Evolutionary conservation across 2,797 vertebrate genomes (phyloP).

Genomic region (Manis crassicaudata): DNA sequence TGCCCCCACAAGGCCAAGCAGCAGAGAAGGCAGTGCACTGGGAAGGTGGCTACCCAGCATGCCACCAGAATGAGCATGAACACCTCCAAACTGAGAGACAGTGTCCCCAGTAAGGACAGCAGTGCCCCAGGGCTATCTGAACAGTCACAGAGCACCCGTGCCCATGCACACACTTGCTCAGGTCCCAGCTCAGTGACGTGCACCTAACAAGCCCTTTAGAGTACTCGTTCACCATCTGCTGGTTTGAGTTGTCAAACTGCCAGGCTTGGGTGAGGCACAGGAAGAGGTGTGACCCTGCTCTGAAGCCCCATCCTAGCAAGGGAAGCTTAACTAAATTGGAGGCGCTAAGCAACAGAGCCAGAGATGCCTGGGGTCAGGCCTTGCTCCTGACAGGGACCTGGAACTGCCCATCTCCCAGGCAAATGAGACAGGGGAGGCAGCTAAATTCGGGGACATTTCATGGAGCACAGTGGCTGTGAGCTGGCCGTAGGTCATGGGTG

Average conservation of each 20-base stretch:
- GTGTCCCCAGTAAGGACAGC: accelerated
- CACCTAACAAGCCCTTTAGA: neutral
- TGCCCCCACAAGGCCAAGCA: neutral
- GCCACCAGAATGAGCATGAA: neutral
- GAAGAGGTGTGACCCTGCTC: neutral
- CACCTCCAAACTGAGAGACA: neutral
- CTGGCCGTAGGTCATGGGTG: neutral
- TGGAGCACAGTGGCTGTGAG: neutral
- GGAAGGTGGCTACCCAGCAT: neutral
- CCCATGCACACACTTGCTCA: neutral
- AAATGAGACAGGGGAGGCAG: accelerated
- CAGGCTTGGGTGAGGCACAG: neutral
- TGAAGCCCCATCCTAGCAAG: neutral
- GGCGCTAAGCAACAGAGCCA: neutral
- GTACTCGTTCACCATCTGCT: neutral
- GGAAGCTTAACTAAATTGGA: neutral
- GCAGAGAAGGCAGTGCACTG: neutral
- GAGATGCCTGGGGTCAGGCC: neutral
- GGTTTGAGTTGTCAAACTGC: neutral
- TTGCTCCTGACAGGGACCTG: neutral
- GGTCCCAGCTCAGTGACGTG: neutral
- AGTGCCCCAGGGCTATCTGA: neutral
- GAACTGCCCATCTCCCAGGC: neutral
- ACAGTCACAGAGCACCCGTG: accelerated
- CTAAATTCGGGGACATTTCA: accelerated